These are phyloP conservation scores for Dusona sp. DNA, from an alignment of 2,888 invertebrate species.

Conservation along the genomic window DNA sequence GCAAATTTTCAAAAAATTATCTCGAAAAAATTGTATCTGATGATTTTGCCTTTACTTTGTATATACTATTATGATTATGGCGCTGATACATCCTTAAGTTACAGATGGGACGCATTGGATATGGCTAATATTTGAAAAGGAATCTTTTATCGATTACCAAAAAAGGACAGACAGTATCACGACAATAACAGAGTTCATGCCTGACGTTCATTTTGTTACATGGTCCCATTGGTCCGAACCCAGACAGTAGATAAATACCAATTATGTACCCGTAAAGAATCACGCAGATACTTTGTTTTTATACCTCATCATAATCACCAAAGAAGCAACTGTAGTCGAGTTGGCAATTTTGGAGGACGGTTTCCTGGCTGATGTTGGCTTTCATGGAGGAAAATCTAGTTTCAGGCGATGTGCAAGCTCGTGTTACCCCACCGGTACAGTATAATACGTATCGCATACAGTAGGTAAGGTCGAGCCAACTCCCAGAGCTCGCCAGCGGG, in stretches of 20 bases:
- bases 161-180: background rate
- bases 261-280: background rate
- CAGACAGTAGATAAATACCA: background rate
- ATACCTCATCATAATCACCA: slow-evolving; percentile 16
- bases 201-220: background rate
- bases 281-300: background rate
- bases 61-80: too few species aligned
- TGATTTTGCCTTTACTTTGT: too few species aligned
- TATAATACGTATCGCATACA: slow-evolving; percentile 51
- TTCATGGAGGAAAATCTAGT: slow-evolving; percentile 21
- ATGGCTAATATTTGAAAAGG: background rate
- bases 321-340: background rate
- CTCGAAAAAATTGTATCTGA: too few species aligned
- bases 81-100: too few species aligned
- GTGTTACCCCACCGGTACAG: slow-evolving; percentile 9
- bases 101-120: background rate
- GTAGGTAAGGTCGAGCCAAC: slow-evolving; percentile 48
- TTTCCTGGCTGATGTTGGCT: slow-evolving; percentile 28
- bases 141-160: background rate
- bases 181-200: background rate
- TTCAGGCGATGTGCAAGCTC: slow-evolving; percentile 29
- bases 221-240: background rate
- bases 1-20: too few species aligned
- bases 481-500: slow-evolving; percentile 53
- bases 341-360: background rate